Percentiles rank a stretch among this genome's conserved stretches.
These are phyloP conservation scores for Eumaeus atala DNA, from an alignment of 1,140 invertebrate species.

Conservation along the genomic window DNA sequence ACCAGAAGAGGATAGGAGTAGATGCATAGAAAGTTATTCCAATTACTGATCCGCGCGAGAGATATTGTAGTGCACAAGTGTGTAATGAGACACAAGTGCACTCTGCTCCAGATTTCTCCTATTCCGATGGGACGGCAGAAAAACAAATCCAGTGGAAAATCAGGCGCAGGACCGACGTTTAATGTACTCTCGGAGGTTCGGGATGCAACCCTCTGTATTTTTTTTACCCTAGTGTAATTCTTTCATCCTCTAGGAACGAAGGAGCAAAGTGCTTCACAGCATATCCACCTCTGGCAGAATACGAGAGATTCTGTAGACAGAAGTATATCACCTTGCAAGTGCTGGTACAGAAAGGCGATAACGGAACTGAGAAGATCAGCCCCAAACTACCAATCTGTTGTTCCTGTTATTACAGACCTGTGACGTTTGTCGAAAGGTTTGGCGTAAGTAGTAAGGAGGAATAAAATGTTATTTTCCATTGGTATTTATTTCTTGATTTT, in stretches of 20 bases:
- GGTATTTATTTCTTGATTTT: no score
- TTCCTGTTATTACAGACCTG: conserved; percentile 33
- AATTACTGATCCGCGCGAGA: no score
- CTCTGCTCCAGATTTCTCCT: no score
- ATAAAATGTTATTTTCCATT: no score
- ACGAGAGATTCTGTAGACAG: conserved; percentile 6
- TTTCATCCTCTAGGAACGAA: neutral
- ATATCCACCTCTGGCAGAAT: neutral
- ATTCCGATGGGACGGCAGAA: no score
- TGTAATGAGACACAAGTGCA: no score
- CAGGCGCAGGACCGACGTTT: no score
- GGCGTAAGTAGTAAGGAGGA: neutral
- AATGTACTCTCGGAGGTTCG: no score
- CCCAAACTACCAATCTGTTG: conserved; percentile 8
- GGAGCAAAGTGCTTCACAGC: neutral
- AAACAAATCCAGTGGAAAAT: no score
- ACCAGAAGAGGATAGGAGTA: no score
- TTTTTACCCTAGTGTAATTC: neutral
- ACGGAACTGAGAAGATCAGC: conserved; percentile 2
- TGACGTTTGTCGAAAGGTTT: neutral
- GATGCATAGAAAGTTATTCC: no score
- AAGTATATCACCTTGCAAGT: neutral
- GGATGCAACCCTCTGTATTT: neutral
- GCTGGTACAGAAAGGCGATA: conserved; percentile 4
- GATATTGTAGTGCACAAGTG: no score